These are phyloP conservation scores for Vandiemenella viatica DNA, from an alignment of 2,888 invertebrate species.

Conservation along the genomic window DNA sequence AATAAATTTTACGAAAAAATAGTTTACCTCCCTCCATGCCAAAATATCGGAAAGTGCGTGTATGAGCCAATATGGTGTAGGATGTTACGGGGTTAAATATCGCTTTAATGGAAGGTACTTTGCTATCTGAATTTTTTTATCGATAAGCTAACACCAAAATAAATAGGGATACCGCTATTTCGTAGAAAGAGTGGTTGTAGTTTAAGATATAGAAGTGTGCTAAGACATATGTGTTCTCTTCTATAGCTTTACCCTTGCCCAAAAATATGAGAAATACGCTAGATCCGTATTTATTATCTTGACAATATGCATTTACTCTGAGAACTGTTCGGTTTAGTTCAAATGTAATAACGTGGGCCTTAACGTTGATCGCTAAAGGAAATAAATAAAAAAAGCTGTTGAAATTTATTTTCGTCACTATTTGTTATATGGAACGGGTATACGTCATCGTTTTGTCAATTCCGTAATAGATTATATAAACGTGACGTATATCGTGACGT, in stretches of 20 bases:
- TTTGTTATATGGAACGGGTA: slow-evolving; percentile 13
- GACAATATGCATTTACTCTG: slow-evolving; percentile 34
- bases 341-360: slow-evolving; percentile 36
- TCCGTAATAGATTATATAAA: slow-evolving; percentile 5
- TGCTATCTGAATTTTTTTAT: neutral
- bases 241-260: neutral
- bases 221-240: slow-evolving; percentile 1
- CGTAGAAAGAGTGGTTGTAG: slow-evolving; percentile 2
- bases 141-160: slow-evolving; percentile 1
- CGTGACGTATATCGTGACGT: slow-evolving; percentile 2
- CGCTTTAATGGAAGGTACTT: neutral
- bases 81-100: too few species aligned
- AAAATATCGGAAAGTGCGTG: too few species aligned
- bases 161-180: neutral
- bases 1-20: too few species aligned
- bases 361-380: slow-evolving; percentile 19
- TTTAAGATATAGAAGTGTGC: neutral
- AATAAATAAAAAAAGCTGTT: slow-evolving; percentile 11
- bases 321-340: slow-evolving; percentile 33
- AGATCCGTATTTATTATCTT: slow-evolving; percentile 22
- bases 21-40: too few species aligned
- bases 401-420: slow-evolving; percentile 15
- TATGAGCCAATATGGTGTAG: too few species aligned
- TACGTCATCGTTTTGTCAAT: slow-evolving; percentile 11
- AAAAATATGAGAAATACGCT: neutral